Conservation (phyloP, 2,888 invertebrate species). For the Nasonia oneida region DNA sequence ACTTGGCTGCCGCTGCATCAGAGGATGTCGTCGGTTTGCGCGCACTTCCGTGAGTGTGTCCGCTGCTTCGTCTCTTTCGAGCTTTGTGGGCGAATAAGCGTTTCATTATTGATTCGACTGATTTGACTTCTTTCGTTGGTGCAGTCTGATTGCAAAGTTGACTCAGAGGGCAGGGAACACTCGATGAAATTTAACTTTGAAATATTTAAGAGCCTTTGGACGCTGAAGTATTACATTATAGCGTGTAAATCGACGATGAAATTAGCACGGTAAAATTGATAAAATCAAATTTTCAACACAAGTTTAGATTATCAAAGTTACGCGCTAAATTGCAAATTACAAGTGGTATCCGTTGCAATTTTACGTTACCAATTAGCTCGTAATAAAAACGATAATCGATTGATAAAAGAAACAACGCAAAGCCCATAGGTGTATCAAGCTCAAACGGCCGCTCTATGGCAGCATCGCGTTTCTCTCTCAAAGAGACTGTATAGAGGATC, state of each 20-base stretch:
- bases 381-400: too few relatives aligned
- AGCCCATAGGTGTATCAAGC: too few relatives aligned
- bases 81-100: neutral
- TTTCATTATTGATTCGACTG: too few relatives aligned
- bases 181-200: too few relatives aligned
- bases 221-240: neutral
- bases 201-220: neutral
- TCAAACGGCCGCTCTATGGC: neutral
- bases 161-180: too few relatives aligned
- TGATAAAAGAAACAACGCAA: too few relatives aligned
- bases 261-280: neutral
- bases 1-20: constrained; percentile 47
- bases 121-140: too few relatives aligned
- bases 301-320: constrained; percentile 37
- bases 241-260: neutral
- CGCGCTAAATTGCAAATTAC: neutral
- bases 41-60: constrained; percentile 17
- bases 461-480: neutral
- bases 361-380: neutral
- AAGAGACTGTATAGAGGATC: neutral
- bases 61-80: neutral
- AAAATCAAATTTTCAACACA: constrained; percentile 38
- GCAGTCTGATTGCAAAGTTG: too few relatives aligned
- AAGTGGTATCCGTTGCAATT: neutral
- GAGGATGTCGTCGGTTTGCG: constrained; percentile 46